Evolutionary conservation across 2,888 invertebrate genomes (phyloP), one percentile per base, ranked within the genome.

Genomic region (Holacanthella duospinosa): DNA sequence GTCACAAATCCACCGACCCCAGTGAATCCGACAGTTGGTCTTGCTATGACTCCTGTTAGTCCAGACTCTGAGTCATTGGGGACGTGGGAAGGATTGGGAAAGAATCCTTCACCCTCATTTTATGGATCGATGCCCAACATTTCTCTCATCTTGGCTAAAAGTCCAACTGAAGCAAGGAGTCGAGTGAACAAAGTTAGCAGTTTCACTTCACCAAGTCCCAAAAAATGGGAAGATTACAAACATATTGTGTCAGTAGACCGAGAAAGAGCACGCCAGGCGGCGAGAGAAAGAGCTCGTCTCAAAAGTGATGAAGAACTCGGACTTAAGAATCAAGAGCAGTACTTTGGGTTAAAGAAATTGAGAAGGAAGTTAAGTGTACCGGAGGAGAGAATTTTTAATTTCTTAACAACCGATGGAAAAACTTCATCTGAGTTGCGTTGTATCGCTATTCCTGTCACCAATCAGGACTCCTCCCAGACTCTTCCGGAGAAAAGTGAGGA

Each of bases 251-350:
- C 71, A 9, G 73, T 67, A 12, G 74, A 74, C 19, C 65, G 84
- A 75, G 78, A 85, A 57, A 83, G 84, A 65, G 82, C 83, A 66
- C 48, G 78, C 27, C 83, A 84, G 67, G 83, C 84, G 27, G 82
- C 84, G 1, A 78, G 86, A 62, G 84, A 83, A 25, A 79, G 85
- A 58, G 85, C 86, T 9, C 80, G 85, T 56, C 77, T 86, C 27
- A 85, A 85, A 76, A 86, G 85, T 63, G 87, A 88, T 74, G 85
- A 86, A 68, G 87, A 88, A 74, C 76, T 88, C 27, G 86, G 87
- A 1, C 64, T 77, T 2, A 74, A 73, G 62, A 73, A 73, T 2
- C 66, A 71, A 3, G 72, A 74, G 62, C 73, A 73, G 53, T 62
- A 62, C 44, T 60, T 66, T n/a, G 55, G 66, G 19, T 57, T 66